These are phyloP conservation scores for Epinotia brunnichana DNA, from an alignment of 2,888 invertebrate genomes.

Conservation along the genomic window DNA sequence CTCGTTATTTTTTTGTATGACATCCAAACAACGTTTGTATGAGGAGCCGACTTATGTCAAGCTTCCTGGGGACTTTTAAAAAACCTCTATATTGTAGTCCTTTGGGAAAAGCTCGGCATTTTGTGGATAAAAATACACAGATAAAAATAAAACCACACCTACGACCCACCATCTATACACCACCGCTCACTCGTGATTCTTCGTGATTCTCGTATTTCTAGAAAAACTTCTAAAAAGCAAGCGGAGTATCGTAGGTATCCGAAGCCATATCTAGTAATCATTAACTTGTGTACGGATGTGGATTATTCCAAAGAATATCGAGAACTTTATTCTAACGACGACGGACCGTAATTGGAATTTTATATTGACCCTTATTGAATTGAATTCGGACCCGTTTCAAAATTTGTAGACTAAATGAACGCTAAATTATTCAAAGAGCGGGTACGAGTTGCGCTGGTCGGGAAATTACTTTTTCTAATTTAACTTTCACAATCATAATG, in stretches of 20 bases:
- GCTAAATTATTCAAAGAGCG: constrained; percentile 40
- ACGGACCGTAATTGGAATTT: constrained; percentile 59
- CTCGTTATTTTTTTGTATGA: too few species aligned
- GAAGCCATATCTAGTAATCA: constrained; percentile 28
- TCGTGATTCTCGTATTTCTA: too few species aligned
- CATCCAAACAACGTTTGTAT: too few species aligned
- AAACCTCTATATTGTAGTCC: too few species aligned
- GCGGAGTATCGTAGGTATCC: neutral
- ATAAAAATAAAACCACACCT: too few species aligned
- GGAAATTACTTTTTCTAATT: constrained; percentile 38
- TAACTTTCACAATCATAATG: constrained; percentile 22
- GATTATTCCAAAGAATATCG: constrained; percentile 62
- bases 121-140: too few species aligned
- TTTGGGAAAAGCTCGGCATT: too few species aligned
- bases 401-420: constrained; percentile 39
- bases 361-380: constrained; percentile 45
- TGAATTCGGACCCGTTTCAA: constrained; percentile 40
- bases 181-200: too few species aligned
- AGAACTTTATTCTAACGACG: constrained; percentile 66
- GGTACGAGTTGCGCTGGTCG: constrained; percentile 22
- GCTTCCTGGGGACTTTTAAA: too few species aligned
- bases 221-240: too few species aligned
- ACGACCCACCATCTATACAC: too few species aligned
- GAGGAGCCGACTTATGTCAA: too few species aligned
- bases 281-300: constrained; percentile 31